Evolutionary conservation across 2,888 invertebrate species (phyloP), one percentile per base, ranked within the genome.

Genomic region (Bellardia pandia): DNA sequence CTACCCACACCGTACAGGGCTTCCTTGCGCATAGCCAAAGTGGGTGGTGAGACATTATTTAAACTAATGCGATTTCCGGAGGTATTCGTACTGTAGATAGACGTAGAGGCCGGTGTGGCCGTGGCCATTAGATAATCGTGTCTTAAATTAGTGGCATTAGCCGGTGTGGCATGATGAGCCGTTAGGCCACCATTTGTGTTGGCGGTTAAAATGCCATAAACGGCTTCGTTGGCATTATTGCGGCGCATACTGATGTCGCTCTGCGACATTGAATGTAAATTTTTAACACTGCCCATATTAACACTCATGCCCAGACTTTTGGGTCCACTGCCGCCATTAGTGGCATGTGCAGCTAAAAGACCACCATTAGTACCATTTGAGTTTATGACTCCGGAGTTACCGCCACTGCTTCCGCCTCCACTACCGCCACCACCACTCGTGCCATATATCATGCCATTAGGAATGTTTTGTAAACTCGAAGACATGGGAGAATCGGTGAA

Each of bases 381-480:
- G 8, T 83, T 88, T 14, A 90, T 90, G 40, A 91, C 89, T 1
- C 86, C 88, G 4, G 88, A 82, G n/a, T 88, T 89, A 13, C 85
- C 88, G 7, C 80, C 71, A 7, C 89, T 89, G 45, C 90, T 89
- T 42, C 89, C 89, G 68, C 89, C 88, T 14, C 90, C 90, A 60
- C 90, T 86, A 51, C 79, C 82, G 16, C 82, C 80, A 23, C 88
- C 91, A 40, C 91, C 90, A 37, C 90, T 68, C 42, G 78, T 75
- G 33, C 87, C 90, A 89, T 93, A 93, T 86, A 93, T 91, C 90
- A 93, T 91, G 79, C 93, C 93, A 89, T 94, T 94, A 53, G 94
- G 93, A 90, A 94, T 94, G 90, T 93, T 94, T 90, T 94, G 94
- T 81, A 94, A 89, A 88, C 94, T 94, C 74, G 93, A 93, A 56